Evolutionary conservation across 2,888 invertebrate genomes (phyloP).

Genomic region (Arenicola marina): DNA sequence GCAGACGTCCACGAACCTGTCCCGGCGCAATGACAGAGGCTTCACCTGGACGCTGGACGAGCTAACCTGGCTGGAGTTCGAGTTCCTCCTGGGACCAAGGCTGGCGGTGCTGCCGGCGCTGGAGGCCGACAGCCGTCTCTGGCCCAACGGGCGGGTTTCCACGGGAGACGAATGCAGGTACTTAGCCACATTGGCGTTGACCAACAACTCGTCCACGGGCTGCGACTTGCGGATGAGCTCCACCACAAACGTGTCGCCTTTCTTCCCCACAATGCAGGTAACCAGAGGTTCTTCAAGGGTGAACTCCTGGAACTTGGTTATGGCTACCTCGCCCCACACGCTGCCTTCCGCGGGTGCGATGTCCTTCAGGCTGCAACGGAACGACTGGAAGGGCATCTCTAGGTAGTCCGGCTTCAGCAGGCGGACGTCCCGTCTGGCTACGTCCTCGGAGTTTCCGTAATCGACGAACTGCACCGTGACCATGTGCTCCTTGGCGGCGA

Average conservation of each 20-base stretch:
- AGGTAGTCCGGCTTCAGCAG: constrained; percentile 33
- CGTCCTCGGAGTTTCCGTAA: constrained; percentile 50
- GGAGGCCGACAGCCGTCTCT: no score
- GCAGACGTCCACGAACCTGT: constrained; percentile 8
- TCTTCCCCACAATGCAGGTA: constrained; percentile 1
- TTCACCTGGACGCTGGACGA: constrained; percentile 1
- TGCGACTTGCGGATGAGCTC: background rate
- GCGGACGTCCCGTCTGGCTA: constrained; percentile 16
- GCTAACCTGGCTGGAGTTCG: background rate
- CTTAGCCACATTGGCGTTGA: background rate
- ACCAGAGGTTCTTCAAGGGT: constrained; percentile 45
- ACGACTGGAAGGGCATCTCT: constrained; percentile 29
- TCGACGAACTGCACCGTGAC: constrained; percentile 53
- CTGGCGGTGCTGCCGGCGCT: background rate
- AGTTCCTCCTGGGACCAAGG: background rate
- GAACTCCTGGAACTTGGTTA: constrained; percentile 51
- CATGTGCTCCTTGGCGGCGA: constrained; percentile 26
- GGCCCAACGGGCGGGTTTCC: no score
- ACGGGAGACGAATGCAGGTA: no score
- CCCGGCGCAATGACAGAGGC: background rate
- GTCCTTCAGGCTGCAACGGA: constrained; percentile 34
- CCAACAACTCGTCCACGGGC: constrained; percentile 5
- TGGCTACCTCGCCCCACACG: constrained; percentile 24
- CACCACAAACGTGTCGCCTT: constrained; percentile 2
- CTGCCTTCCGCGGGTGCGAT: background rate